Conservation (phyloP, 2,888 invertebrate species). For the Tipula confusa region DNA sequence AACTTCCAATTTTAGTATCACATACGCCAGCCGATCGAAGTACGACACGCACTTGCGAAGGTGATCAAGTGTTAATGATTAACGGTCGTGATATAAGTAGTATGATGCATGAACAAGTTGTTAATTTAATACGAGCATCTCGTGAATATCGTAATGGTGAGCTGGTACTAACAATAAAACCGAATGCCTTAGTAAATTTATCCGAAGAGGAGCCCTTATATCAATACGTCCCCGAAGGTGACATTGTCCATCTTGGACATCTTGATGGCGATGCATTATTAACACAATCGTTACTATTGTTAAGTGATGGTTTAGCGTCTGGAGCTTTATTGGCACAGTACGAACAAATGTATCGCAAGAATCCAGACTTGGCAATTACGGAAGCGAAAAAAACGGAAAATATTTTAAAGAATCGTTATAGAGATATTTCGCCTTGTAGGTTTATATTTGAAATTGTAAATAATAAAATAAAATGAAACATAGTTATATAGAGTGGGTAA, state of each 20-base stretch:
- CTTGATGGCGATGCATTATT: conserved; percentile 49
- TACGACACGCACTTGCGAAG: conserved; percentile 83
- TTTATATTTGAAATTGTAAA: too few species aligned
- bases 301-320: conserved; percentile 84
- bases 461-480: too few species aligned
- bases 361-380: conserved; percentile 81
- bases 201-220: conserved; percentile 81
- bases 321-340: conserved; percentile 92
- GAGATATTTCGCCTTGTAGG: conserved; percentile 92
- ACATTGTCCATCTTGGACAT: conserved; percentile 47
- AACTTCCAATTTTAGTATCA: conserved; percentile 78
- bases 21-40: conserved; percentile 85
- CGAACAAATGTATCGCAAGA: conserved; percentile 84
- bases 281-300: conserved; percentile 74
- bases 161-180: conserved; percentile 77
- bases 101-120: conserved; percentile 89
- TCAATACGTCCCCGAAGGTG: conserved; percentile 74
- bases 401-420: conserved; percentile 87
- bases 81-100: conserved; percentile 89
- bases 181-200: conserved; percentile 53
- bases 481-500: too few species aligned
- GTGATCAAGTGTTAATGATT: conserved; percentile 92
- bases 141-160: conserved; percentile 67
- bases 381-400: conserved; percentile 80
- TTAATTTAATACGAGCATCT: conserved; percentile 82